These are phyloP conservation scores for Sitophilus oryzae DNA, from an alignment of 1,140 invertebrate genomes.

Conservation along the genomic window DNA sequence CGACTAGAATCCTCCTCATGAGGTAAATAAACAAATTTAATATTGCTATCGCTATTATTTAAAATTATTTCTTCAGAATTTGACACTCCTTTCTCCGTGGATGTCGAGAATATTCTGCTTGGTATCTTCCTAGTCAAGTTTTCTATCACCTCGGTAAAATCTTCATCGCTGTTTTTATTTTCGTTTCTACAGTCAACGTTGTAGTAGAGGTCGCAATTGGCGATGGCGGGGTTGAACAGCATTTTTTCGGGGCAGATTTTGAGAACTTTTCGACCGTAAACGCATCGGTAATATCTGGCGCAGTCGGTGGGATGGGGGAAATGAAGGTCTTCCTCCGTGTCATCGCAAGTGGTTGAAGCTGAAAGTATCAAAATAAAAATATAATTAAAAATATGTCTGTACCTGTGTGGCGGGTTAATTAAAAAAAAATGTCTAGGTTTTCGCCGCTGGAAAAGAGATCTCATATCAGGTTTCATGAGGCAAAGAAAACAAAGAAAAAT, in stretches of 20 bases:
- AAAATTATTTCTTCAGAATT: not conserved
- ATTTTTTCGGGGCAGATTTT: slow-evolving; percentile 39
- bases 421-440: too few species aligned
- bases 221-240: slow-evolving; percentile 39
- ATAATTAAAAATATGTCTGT: too few species aligned
- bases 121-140: not conserved
- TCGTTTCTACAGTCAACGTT: slow-evolving; percentile 21
- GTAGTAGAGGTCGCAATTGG: slow-evolving; percentile 37
- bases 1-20: slow-evolving; percentile 48
- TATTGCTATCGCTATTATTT: not conserved
- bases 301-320: slow-evolving; percentile 25
- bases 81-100: too few species aligned
- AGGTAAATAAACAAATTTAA: slow-evolving; percentile 29
- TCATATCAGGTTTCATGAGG: too few species aligned
- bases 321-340: slow-evolving; percentile 14
- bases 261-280: slow-evolving; percentile 31
- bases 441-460: too few species aligned
- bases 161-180: not conserved
- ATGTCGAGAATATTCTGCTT: not conserved
- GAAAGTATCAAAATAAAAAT: too few species aligned
- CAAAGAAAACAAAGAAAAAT: too few species aligned
- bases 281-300: slow-evolving; percentile 36
- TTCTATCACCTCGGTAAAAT: not conserved
- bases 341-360: not conserved
- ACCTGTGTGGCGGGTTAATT: too few species aligned